Evolutionary conservation across 2,888 invertebrate species (phyloP).

Genomic region (Pharmacophagus antenor): DNA sequence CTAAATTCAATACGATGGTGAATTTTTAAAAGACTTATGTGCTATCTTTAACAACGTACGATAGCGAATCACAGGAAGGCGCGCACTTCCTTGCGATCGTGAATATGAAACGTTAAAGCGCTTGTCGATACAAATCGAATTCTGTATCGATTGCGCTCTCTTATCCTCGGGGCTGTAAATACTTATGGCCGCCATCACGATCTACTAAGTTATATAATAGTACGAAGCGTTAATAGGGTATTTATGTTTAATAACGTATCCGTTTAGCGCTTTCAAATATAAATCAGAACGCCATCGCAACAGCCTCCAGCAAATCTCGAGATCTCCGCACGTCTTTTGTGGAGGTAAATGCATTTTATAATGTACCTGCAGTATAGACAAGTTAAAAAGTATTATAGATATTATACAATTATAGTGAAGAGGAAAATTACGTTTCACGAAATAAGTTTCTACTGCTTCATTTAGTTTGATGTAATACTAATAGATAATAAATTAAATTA

Average conservation of each 20-base stretch:
- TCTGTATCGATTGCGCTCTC: slow-evolving; percentile 35
- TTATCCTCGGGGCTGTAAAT: slow-evolving; percentile 37
- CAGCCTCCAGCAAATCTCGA: slow-evolving; percentile 37
- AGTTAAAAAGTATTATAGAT: no score
- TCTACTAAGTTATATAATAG: slow-evolving; percentile 15
- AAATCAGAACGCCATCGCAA: slow-evolving; percentile 41
- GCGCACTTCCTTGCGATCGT: slow-evolving; percentile 35
- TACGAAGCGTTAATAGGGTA: slow-evolving; percentile 37
- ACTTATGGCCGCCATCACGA: slow-evolving; percentile 29
- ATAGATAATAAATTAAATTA: no score
- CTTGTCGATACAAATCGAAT: slow-evolving; percentile 37
- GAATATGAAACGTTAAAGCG: slow-evolving; percentile 35
- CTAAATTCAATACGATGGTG: no score
- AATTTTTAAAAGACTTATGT: background rate
- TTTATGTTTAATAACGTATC: slow-evolving; percentile 38
- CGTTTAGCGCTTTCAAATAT: slow-evolving; percentile 39
- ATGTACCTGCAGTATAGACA: background rate
- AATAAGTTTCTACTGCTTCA: no score
- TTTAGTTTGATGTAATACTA: no score
- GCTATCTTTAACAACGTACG: background rate
- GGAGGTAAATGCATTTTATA: slow-evolving; percentile 12
- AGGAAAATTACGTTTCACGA: no score
- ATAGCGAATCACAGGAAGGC: slow-evolving; percentile 34
- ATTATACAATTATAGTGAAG: no score
- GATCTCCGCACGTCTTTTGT: slow-evolving; percentile 34